Base-by-base conservation (phyloP, 92 coral and sea anemone species). In the Palythoa heliodiscus region DNA sequence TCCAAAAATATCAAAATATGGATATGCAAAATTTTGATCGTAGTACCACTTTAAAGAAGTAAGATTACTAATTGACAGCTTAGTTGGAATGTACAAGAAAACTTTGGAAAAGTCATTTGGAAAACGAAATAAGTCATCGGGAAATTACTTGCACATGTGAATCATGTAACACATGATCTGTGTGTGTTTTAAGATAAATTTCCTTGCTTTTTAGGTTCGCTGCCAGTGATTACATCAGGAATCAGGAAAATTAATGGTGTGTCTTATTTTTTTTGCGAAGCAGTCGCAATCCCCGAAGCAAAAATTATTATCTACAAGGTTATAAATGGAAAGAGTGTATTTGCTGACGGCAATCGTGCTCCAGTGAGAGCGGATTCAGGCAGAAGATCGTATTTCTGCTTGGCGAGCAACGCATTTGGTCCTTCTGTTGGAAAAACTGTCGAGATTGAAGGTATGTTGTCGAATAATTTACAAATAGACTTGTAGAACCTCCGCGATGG, bases 371-470 rank as follows among this genome's bases (percentile, higher is more conserved):
- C 13, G 23, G 93, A 89, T 82, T 24, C 58, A 17, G 97, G 95
- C 22, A 87, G 61, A 52, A 84, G 97, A 63, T 78, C 90, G 5
- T 93, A 93, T 58, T 91, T 78, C 75, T 93, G 97, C 70, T 73
- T 92, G 14, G 97, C 97, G 5, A 87, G 86, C 64, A 93, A 93
- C 82, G 86, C 77, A n/a, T 93, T 92, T 82, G 97, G 97, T 11
- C 87, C 90, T 11, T 82, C 97, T 16, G 84, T 89, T 69, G 90
- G 97, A 17, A 82, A 86, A 67, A 82, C 82, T 52, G 40, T 83
- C 37, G 48, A 77, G 17, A 70, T 93, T 23, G 52, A 91, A 37
- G 94, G 94, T 93, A 71, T 11, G 90, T 79, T n/a, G 15, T 69
- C 14, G 38, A 20, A 22, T 58, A 8, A 43, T 43, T 43, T 43